Evolutionary conservation across 2,888 invertebrate species (phyloP).

Genomic region (Diadegma fenestrale): DNA sequence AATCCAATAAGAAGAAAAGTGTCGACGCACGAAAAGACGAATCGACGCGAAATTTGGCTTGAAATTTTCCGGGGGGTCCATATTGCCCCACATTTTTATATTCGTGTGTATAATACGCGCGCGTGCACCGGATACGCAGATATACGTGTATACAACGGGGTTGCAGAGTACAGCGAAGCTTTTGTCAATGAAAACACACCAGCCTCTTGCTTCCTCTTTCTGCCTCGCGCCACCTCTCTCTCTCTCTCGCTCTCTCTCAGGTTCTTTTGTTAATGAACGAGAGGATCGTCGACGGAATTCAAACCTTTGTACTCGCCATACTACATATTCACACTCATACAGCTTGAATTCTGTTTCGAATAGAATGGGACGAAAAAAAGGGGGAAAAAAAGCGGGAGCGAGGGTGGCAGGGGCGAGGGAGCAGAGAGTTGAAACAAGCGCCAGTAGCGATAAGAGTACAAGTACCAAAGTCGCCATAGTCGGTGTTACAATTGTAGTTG

Average conservation of each 20-base stretch:
- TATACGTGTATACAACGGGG: conserved; percentile 17
- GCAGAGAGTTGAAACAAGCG: conserved; percentile 33
- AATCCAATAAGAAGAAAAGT: too few species aligned
- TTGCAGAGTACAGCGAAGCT: conserved; percentile 36
- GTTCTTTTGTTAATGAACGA: conserved; percentile 59
- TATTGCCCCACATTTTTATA: conserved; percentile 1
- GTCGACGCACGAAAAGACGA: neutral
- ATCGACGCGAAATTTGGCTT: neutral
- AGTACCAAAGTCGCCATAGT: conserved; percentile 40
- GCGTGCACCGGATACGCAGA: conserved; percentile 32
- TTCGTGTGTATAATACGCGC: conserved; percentile 5
- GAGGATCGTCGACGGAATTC: conserved; percentile 46
- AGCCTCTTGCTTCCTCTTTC: neutral
- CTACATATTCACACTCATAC: conserved; percentile 35
- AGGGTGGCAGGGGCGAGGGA: neutral
- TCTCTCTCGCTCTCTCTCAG: neutral
- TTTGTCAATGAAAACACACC: conserved; percentile 53
- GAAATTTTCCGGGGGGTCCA: conserved; percentile 1
- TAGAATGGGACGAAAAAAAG: conserved; percentile 30
- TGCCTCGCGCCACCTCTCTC: neutral
- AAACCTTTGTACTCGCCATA: conserved; percentile 33
- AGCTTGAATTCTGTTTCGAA: conserved; percentile 21
- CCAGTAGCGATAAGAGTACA: conserved; percentile 51
- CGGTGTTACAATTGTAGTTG: conserved; percentile 45
- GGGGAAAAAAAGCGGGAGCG: neutral